Percentiles rank a stretch among this genome's conserved stretches.
These are phyloP conservation scores for Drosophila watanabei DNA, from an alignment of 1,140 invertebrate genomes.

Conservation along the genomic window DNA sequence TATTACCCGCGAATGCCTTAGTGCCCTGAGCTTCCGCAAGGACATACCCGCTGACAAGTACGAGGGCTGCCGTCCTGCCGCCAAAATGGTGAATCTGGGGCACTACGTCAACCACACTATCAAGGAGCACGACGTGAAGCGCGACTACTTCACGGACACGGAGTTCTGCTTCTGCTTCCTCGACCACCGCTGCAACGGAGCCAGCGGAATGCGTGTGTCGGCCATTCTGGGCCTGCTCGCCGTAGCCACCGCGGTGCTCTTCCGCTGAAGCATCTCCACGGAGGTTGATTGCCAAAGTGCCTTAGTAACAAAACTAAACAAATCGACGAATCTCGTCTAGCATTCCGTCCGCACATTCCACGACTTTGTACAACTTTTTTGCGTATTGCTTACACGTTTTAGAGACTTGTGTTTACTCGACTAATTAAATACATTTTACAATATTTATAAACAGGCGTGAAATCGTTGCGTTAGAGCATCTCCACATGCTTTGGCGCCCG, in stretches of 20 bases:
- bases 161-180: conserved; percentile 97
- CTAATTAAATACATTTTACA: conserved; percentile 74
- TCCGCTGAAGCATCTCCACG: conserved; percentile 8
- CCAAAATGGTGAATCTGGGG: conserved; percentile 91
- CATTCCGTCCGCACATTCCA: conserved; percentile 56
- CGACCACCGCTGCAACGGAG: conserved; percentile 94
- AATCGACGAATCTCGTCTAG: conserved; percentile 63
- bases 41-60: conserved; percentile 97
- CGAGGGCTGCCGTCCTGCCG: conserved; percentile 94
- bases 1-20: conserved; percentile 95
- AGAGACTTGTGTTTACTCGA: conserved; percentile 60
- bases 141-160: conserved; percentile 93
- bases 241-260: conserved; percentile 16
- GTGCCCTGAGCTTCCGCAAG: conserved; percentile 91
- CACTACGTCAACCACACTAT: conserved; percentile 96
- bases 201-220: conserved; percentile 43
- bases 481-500: conserved; percentile 86
- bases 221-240: conserved; percentile 16
- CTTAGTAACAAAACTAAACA: conserved; percentile 45
- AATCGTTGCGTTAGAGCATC: conserved; percentile 41
- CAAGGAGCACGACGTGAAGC: conserved; percentile 93
- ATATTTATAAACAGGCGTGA: conserved; percentile 53
- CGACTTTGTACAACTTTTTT: conserved; percentile 49
- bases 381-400: conserved; percentile 39
- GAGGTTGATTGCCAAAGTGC: conserved; percentile 47